Base-by-base conservation (phyloP, 2,888 invertebrate genomes). In the Caenorhabditis uteleia region DNA sequence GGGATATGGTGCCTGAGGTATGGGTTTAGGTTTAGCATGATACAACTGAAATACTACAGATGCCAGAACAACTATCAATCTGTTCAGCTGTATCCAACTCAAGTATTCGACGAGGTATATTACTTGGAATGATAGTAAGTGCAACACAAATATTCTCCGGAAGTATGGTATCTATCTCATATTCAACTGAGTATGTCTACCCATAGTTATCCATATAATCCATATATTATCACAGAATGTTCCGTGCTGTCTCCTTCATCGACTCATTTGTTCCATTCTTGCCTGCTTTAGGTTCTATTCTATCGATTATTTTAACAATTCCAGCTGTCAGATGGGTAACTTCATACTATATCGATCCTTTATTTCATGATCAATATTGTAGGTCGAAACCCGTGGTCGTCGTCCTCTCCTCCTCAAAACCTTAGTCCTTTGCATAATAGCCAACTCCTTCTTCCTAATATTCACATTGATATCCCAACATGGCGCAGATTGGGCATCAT, bases 141-240 rank as follows among this genome's bases (percentile, higher is more conserved):
- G 75, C 74, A 1, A 67, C 79, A 1, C 78, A 78, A 34, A 61
- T 75, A 3, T 78, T 79, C 51, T 74, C 74, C 1, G 79, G 79
- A 14, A 74, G 74, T 25, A 79, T 79, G 79, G 78, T 75, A 1
- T 68, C 76, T 1, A 75, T 78, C 7, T 72, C 76, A 1, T 79
- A 79, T 43, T 77, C 77, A 16, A 79, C 78, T 29, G 60, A 67
- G 77, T 77, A 12, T 50, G 65, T 20, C 4, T 27, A 16, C 7
- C 34, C 33, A 3, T 25, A 10, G 5, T 2, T 29, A 25, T 48
- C 16, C 14, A 16, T n/a, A 10, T 18, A 6, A 48, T 38, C 27
- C 16, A 14, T n/a, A 12, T 7, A 5, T 23, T 29, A 27, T 68
- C 74, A 33, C 56, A 78, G 77, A 23, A 79, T 79, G 79, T 80